phyloP scores from a whole-genome alignment of 1,140 invertebrate species.

The Melipona quadrifasciata region DNA sequence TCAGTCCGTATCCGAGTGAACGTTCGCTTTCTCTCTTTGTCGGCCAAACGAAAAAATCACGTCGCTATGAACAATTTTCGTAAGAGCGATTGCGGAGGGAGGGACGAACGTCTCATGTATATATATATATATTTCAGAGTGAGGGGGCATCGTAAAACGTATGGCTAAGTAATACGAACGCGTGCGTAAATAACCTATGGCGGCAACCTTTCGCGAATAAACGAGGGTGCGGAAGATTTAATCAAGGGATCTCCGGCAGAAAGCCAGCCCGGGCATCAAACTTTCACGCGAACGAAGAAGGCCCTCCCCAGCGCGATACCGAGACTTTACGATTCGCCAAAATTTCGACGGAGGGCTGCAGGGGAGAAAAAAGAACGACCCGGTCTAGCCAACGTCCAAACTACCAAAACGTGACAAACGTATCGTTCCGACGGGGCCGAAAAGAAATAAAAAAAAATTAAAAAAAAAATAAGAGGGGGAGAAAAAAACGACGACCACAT shows the following conservation, averaged over 20 bases:
- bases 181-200: neutral
- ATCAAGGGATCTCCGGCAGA: neutral
- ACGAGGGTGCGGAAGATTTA: slow-evolving; percentile 20
- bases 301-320: neutral
- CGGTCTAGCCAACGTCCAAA: no score
- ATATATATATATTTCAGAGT: neutral
- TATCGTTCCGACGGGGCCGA: neutral
- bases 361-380: neutral
- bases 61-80: neutral
- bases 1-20: neutral
- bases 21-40: neutral
- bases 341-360: neutral
- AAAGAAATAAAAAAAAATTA: neutral
- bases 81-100: neutral
- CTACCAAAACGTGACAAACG: neutral
- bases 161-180: neutral
- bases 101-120: neutral
- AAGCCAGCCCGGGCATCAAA: neutral
- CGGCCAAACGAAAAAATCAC: neutral
- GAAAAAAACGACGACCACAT: neutral
- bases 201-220: neutral
- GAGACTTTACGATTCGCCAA: neutral
- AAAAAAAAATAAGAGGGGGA: no score
- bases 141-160: neutral
- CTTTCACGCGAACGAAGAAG: neutral